phyloP scores from a whole-genome alignment of 2,888 invertebrate species.

The Spatulosminthurus flaviceps region DNA sequence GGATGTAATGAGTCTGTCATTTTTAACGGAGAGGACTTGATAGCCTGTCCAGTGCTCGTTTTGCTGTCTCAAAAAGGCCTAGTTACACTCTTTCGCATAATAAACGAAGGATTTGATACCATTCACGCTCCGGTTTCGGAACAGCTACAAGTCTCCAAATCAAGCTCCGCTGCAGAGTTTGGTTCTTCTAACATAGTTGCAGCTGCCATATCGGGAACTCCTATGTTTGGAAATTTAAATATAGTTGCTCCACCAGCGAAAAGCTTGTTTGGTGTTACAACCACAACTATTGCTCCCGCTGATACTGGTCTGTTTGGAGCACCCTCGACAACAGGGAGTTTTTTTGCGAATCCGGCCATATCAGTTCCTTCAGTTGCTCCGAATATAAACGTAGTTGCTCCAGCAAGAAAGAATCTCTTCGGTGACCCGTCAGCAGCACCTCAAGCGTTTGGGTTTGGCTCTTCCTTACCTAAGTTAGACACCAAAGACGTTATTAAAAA shows the following conservation, averaged over 20 bases:
- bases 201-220: not conserved
- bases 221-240: slow-evolving; percentile 5
- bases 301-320: not conserved
- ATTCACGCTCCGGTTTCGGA: slow-evolving; percentile 23
- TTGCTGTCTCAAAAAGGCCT: slow-evolving; percentile 35
- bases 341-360: not conserved
- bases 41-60: slow-evolving; percentile 7
- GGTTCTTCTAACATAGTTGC: not conserved
- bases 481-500: too few species aligned
- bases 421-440: not conserved
- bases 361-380: not conserved
- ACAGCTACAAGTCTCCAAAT: not conserved
- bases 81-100: slow-evolving; percentile 21
- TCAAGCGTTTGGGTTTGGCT: not conserved
- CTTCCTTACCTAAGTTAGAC: too few species aligned
- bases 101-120: slow-evolving; percentile 29
- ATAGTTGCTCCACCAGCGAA: not conserved
- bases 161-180: not conserved
- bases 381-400: not conserved
- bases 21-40: slow-evolving; percentile 25
- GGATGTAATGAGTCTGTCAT: slow-evolving; percentile 15
- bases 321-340: not conserved
- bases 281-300: not conserved
- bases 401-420: not conserved
- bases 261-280: not conserved